Evolutionary conservation across 1,140 invertebrate genomes (phyloP), one percentile per base, ranked within the genome.

Genomic region (Pachypsylla venusta): DNA sequence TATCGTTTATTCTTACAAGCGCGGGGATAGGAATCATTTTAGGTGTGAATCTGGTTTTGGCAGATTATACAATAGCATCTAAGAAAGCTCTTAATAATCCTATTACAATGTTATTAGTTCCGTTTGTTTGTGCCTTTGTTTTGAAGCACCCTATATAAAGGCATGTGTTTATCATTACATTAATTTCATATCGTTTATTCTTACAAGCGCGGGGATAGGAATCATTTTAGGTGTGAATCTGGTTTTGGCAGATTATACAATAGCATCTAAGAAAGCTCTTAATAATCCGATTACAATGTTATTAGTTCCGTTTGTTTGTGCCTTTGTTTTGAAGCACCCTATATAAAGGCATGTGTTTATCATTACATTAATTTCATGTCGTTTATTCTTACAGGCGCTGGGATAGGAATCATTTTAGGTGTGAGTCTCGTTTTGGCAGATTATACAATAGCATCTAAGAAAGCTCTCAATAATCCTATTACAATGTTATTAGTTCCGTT

Each of bases 1-100:
- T n/a, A n/a, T n/a, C n/a, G n/a, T n/a, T n/a, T 48, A 7, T 48
- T 22, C 16, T 19, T 4, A n/a, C 42, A 48, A 22, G 83, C 62
- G 80, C 82, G 63, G 83, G 80, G 22, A 70, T 85, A 63, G 86
- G 86, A 48, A 76, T 87, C 39, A 77, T 85, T 58, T 66, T 85
- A 28, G 85, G 85, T 54, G 79, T 86, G 57, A 69, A 75, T 48
- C 75, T 87, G 56, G 82, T 86, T 54, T 75, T 87, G 58, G 76
- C 79, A 59, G 85, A 87, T 22, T 48, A 48, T 22, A 48, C 42
- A 19, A n/a, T 48, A 22, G 42, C 42, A n/a, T 48, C 42, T 5
- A 48, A 48, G 16, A 48, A 48, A 48, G 42, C 42, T 3, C 42
- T 48, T n/a, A 48, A 48, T 22, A 48, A 48, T 48, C 42, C 42